These are phyloP conservation scores for Phytoseiulus persimilis DNA, from an alignment of 2,888 invertebrate genomes.

Conservation along the genomic window DNA sequence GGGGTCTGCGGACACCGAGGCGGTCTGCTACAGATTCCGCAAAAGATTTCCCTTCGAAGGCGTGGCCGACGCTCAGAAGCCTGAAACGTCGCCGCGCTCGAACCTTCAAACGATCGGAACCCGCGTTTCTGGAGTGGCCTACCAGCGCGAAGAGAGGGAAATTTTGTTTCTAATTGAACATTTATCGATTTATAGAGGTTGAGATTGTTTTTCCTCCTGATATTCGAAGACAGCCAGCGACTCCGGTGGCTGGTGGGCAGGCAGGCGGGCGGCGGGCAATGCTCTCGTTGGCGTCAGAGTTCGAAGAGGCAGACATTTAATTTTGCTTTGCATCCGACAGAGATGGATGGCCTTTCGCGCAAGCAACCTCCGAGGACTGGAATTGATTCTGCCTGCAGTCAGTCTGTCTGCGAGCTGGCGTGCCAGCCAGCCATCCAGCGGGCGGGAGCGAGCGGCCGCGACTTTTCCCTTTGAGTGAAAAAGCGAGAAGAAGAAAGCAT, in stretches of 20 bases:
- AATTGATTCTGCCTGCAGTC: not conserved
- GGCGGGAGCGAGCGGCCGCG: not conserved
- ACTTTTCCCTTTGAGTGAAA: not conserved
- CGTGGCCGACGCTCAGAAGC: no score
- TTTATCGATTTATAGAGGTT: not conserved
- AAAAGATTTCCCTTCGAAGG: no score
- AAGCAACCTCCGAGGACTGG: not conserved
- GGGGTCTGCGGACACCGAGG: not conserved
- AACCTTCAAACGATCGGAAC: no score
- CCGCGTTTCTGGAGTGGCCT: no score
- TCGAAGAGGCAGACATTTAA: conserved; percentile 5
- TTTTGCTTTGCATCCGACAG: not conserved
- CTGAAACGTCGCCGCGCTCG: no score
- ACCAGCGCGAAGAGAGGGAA: not conserved
- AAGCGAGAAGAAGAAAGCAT: not conserved
- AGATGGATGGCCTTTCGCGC: conserved; percentile 5
- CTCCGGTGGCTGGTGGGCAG: not conserved
- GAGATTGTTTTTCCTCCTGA: not conserved
- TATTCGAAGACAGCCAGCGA: not conserved
- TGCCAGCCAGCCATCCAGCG: not conserved
- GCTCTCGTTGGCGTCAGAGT: not conserved
- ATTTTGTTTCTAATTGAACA: not conserved
- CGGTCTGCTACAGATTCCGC: no score
- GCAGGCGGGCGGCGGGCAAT: not conserved
- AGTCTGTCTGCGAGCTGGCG: not conserved